phyloP scores from a whole-genome alignment of 2,797 vertebrate genomes.

The Poecile montanus region DNA sequence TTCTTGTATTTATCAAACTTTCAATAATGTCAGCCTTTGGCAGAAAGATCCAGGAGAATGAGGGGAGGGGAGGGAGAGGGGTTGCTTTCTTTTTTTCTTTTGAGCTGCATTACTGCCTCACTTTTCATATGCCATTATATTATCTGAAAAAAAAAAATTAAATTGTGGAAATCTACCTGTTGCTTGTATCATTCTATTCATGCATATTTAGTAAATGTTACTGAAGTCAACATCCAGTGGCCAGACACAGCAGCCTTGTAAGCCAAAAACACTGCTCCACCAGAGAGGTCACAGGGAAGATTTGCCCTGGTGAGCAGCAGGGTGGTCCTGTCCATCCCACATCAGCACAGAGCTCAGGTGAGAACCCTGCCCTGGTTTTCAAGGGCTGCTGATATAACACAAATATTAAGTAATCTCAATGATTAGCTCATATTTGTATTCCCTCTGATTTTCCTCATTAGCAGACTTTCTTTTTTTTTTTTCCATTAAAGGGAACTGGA shows the following conservation, averaged over 20 bases:
- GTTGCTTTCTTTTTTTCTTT: slow-evolving; percentile 49
- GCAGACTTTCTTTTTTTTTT: background rate
- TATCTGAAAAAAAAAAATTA: slow-evolving; percentile 49
- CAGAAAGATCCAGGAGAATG: slow-evolving; percentile 43
- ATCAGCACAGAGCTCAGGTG: background rate
- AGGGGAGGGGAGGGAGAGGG: slow-evolving; percentile 19
- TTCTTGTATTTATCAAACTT: slow-evolving; percentile 9
- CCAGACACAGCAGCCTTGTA: background rate
- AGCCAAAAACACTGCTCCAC: background rate
- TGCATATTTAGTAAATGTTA: background rate
- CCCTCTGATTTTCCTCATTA: slow-evolving; percentile 54
- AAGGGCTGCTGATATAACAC: background rate
- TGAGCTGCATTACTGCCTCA: slow-evolving; percentile 64
- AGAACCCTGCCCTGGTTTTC: background rate
- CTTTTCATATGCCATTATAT: slow-evolving; percentile 57
- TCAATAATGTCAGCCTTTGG: slow-evolving; percentile 19
- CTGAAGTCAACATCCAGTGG: background rate
- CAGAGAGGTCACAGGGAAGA: background rate
- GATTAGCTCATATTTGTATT: slow-evolving; percentile 5
- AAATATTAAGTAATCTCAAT: background rate
- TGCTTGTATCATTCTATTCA: slow-evolving; percentile 56
- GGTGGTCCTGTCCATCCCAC: background rate
- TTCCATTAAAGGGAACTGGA: slow-evolving; percentile 25
- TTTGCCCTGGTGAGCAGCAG: background rate
- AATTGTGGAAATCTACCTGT: slow-evolving; percentile 33